Evolutionary conservation across 2,888 invertebrate species (phyloP).

Genomic region (Ellobium chinense): DNA sequence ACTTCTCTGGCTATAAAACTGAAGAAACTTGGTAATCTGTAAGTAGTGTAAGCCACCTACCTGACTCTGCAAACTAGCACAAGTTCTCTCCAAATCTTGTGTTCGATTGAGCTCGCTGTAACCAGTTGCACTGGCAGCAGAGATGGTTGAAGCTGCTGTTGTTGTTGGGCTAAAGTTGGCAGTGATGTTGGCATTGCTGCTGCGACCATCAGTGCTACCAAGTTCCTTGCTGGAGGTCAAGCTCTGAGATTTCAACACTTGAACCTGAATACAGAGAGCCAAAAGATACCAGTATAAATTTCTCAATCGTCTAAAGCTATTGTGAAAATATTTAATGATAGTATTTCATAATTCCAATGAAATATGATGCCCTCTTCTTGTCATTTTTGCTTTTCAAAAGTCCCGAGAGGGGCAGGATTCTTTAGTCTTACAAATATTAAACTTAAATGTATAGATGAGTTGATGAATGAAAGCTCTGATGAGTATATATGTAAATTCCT

Average conservation of each 20-base stretch:
- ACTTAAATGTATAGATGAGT: no score
- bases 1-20: no score
- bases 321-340: no score
- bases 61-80: conserved; percentile 72
- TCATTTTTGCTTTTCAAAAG: no score
- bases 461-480: no score
- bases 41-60: no score
- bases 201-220: neutral
- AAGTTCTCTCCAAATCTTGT: conserved; percentile 68
- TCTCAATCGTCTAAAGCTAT: no score
- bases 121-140: neutral
- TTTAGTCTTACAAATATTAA: no score
- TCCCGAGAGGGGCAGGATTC: no score
- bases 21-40: no score
- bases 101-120: conserved; percentile 59
- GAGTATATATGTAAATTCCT: no score
- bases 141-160: conserved; percentile 37
- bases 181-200: neutral
- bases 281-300: conserved; percentile 9
- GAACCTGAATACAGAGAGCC: conserved; percentile 38
- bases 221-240: conserved; percentile 11
- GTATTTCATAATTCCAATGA: neutral
- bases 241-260: conserved; percentile 45
- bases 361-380: neutral
- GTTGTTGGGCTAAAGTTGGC: conserved; percentile 24